Percentiles rank a stretch among this genome's conserved stretches.
Conservation (phyloP, 1,140 invertebrate species). For the Ptiloglossa arizonensis region DNA sequence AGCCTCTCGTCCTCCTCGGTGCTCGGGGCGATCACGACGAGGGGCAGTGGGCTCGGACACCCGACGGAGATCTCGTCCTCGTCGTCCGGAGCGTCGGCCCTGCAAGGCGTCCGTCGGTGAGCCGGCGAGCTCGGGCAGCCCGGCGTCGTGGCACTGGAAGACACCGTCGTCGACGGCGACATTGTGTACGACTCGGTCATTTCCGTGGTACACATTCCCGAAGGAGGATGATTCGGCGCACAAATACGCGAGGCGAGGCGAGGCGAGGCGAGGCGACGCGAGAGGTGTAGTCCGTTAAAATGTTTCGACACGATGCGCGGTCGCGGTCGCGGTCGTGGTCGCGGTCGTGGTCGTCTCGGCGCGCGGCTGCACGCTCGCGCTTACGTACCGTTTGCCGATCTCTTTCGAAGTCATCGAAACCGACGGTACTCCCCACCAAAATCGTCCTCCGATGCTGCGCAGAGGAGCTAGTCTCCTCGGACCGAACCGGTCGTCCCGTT, state of each 20-base stretch:
- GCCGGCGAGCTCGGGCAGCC: slow-evolving; percentile 67
- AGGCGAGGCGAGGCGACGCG: too few species aligned
- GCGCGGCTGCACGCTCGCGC: background rate
- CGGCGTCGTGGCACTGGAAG: slow-evolving; percentile 74
- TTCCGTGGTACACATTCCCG: slow-evolving; percentile 79
- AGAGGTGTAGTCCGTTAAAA: too few species aligned
- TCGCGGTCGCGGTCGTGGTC: too few species aligned
- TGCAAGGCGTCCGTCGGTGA: slow-evolving; percentile 57
- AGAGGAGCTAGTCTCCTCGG: background rate
- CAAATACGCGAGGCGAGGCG: too few species aligned
- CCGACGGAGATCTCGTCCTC: slow-evolving; percentile 89
- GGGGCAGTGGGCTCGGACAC: slow-evolving; percentile 86
- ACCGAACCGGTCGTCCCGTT: slow-evolving; percentile 1
- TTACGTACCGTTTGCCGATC: background rate
- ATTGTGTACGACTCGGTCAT: slow-evolving; percentile 79
- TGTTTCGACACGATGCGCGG: too few species aligned
- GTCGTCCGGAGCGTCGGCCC: slow-evolving; percentile 76
- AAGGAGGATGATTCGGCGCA: background rate
- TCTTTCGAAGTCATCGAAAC: background rate
- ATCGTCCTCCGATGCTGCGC: background rate
- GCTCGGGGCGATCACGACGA: slow-evolving; percentile 69
- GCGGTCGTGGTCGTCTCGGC: too few species aligned
- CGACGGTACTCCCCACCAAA: background rate
- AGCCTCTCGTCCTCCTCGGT: slow-evolving; percentile 72
- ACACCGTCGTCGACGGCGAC: slow-evolving; percentile 78